These are phyloP conservation scores for Belgica antarctica DNA, from an alignment of 2,888 invertebrate species.

Conservation along the genomic window DNA sequence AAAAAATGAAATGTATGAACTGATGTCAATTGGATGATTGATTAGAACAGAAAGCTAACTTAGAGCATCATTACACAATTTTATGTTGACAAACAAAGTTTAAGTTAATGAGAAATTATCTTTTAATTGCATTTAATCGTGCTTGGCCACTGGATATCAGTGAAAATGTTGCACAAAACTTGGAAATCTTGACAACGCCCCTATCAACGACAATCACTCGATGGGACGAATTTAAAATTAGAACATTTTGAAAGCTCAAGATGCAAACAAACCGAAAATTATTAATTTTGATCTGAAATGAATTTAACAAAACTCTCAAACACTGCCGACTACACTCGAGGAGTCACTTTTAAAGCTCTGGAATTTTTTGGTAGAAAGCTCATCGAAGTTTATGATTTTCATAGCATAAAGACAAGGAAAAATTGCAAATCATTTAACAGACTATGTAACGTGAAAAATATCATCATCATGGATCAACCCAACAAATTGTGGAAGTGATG, in stretches of 20 bases:
- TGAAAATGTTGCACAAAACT: slow-evolving; percentile 7
- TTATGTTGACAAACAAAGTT: not conserved
- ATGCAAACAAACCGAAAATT: not conserved
- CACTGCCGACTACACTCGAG: slow-evolving; percentile 9
- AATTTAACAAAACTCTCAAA: slow-evolving; percentile 4
- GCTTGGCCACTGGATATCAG: no score
- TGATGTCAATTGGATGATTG: not conserved
- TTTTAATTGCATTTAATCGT: no score
- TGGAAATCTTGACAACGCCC: not conserved
- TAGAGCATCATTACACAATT: no score
- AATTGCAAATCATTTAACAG: not conserved
- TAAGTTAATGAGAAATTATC: not conserved
- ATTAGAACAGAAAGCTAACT: no score
- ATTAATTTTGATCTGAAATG: not conserved
- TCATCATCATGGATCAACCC: not conserved
- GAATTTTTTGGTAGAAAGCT: not conserved
- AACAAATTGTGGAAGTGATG: not conserved
- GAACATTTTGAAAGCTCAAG: not conserved
- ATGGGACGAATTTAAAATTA: not conserved
- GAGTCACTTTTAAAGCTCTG: not conserved
- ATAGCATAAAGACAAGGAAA: not conserved
- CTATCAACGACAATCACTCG: not conserved
- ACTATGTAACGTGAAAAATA: not conserved
- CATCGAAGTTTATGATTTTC: not conserved
- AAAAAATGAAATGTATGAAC: not conserved